Conservation (phyloP, 2,113 vertebrate species). For the Gymnarchus niloticus region DNA sequence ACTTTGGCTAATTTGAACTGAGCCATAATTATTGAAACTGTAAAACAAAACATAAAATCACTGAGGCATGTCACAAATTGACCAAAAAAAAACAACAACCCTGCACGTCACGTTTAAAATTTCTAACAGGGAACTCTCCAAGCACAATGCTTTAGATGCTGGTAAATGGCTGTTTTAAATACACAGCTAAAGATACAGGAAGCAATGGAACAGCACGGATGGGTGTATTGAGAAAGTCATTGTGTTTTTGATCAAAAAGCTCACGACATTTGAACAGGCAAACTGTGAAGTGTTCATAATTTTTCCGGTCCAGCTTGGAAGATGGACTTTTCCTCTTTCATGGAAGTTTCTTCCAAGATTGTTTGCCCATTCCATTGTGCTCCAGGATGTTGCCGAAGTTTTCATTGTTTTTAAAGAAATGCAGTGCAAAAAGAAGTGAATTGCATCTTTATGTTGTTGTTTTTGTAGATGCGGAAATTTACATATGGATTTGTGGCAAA, state of each 20-base stretch:
- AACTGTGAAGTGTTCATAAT: neutral
- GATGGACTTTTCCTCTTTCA: neutral
- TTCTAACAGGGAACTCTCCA: neutral
- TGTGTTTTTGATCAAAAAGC: neutral
- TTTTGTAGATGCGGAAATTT: neutral
- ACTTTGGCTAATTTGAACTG: neutral
- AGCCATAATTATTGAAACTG: constrained; percentile 11
- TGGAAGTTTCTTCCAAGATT: neutral
- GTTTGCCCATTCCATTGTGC: neutral
- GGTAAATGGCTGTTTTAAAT: neutral
- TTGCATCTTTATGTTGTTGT: neutral
- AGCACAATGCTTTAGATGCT: too few species aligned
- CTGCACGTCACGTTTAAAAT: too few species aligned
- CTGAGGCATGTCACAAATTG: neutral
- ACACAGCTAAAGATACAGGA: neutral
- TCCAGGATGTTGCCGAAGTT: neutral
- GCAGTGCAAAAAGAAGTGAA: neutral
- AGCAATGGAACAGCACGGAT: neutral
- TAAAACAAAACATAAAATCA: neutral
- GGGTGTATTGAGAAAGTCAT: neutral
- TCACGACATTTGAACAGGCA: neutral
- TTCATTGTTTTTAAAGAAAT: neutral
- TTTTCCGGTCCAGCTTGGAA: neutral
- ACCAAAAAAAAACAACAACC: neutral
- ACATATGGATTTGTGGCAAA: neutral